Conservation (phyloP, 2,797 vertebrate genomes). For the Apodemus agrarius region DNA sequence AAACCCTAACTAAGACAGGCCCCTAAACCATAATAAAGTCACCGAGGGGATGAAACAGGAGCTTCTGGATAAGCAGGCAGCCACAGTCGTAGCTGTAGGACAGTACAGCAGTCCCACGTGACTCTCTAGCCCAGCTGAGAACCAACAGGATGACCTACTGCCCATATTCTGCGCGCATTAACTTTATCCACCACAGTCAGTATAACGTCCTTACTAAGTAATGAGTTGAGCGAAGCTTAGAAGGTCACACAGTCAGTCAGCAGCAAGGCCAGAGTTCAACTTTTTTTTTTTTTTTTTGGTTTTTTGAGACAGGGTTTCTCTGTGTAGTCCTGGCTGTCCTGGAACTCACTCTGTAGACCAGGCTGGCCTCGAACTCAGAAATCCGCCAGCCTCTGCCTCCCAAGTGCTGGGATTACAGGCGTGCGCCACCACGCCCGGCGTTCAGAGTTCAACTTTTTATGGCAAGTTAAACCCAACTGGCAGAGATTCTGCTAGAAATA, state of each 20-base stretch:
- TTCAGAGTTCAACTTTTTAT: not conserved
- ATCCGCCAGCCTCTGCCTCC: too few relatives aligned
- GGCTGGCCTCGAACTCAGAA: too few relatives aligned
- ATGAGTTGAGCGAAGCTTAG: not conserved
- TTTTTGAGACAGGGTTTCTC: too few relatives aligned
- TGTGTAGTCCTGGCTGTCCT: too few relatives aligned
- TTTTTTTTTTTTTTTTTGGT: too few relatives aligned
- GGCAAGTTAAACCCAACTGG: not conserved
- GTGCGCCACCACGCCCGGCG: too few relatives aligned
- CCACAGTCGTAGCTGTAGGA: not conserved
- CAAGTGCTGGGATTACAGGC: too few relatives aligned
- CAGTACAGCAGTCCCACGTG: not conserved
- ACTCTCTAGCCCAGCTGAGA: not conserved
- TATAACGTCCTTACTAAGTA: not conserved
- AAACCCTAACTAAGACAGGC: too few relatives aligned
- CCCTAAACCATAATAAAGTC: not conserved
- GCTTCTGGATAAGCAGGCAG: not conserved
- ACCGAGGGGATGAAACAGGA: not conserved
- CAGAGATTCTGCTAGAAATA: not conserved
- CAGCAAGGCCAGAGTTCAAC: too few relatives aligned
- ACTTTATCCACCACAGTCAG: not conserved
- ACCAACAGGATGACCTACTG: not conserved
- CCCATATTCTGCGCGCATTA: not conserved
- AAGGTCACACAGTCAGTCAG: not conserved
- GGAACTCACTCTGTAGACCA: too few relatives aligned